Base-by-base conservation (phyloP, 2,797 vertebrate species). In the Decapterus maruadsi region DNA sequence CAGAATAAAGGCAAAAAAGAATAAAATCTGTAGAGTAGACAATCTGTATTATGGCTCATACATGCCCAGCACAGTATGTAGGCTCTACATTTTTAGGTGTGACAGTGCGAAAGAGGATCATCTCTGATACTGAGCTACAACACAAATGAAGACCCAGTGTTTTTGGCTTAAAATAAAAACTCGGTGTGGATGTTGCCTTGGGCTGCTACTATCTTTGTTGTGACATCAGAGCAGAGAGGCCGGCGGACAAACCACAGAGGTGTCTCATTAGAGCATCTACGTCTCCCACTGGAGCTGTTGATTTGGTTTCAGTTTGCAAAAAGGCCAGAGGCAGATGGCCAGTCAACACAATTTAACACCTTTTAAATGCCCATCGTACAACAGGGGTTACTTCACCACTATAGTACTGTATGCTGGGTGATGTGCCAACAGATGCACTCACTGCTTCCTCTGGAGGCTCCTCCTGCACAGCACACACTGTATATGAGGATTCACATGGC, bases 331-430 rank as follows among this genome's bases (percentile, higher is more conserved):
- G 8, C 26, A 75, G 46, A 56, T 40, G 45, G 20, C 50, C 38
- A 36, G 9, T 59, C 40, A 58, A 16, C 8, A 26, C 31, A 12
- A 48, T 4, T 46, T 42, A 55, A 55, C 34, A 46, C 29, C 43
- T 46, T 60, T 67, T 67, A 17, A 50, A 40, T 54, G 11, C 42
- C 38, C 2, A 13, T n/a, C 48, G 53, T 55, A 38, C 46, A 68
- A 46, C 55, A 69, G 29, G 31, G 31, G 31, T 34, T 34, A 34
- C 31, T 34, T 51, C 20, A 50, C 6, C n/a, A 48, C 9, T 11
- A 20, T 12, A 16, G 48, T 42, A 36, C n/a, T n/a, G n/a, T n/a
- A 26, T 34, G 16, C 42, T 40, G 19, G 13, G 36, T 60, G 68
- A 55, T 38, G 61, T 54, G 64, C 31, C 17, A 56, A 8, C 38